A percentile compares a stretch with the other conserved stretches of the same genome.
phyloP scores from a whole-genome alignment of 2,888 invertebrate genomes.

The Theodoxus fluviatilis region DNA sequence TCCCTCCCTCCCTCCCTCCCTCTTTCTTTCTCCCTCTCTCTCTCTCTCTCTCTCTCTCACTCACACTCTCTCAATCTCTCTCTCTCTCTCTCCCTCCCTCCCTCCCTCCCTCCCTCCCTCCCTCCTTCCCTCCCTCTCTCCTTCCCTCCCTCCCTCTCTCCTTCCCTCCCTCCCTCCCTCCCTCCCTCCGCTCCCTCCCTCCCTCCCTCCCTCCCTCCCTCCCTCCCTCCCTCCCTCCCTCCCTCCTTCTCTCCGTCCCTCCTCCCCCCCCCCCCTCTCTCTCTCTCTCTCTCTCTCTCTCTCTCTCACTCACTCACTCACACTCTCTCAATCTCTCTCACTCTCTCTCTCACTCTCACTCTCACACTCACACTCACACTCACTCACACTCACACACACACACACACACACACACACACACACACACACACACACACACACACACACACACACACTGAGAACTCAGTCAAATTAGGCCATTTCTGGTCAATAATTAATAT shows the following conservation, averaged over 20 bases:
- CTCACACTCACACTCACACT: not conserved
- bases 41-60: no score
- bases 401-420: constrained; percentile 20
- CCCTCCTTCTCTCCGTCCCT: no score
- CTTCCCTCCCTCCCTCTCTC: not conserved
- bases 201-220: no score
- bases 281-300: constrained; percentile 6
- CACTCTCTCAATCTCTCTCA: constrained; percentile 19
- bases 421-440: constrained; percentile 15
- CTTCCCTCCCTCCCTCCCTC: not conserved
- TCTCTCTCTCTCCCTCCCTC: constrained; percentile 5
- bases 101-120: constrained; percentile 5
- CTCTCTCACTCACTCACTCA: constrained; percentile 17
- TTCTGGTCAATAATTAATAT: no score
- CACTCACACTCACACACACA: constrained; percentile 12
- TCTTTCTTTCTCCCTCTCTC: not conserved
- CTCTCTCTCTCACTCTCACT: constrained; percentile 8
- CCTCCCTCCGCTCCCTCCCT: no score
- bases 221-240: not conserved
- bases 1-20: constrained; percentile 13
- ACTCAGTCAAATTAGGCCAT: not conserved
- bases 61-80: not conserved
- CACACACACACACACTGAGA: constrained; percentile 8
- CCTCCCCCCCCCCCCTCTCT: not conserved
- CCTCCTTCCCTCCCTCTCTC: not conserved